Evolutionary conservation across 2,888 invertebrate genomes (phyloP).

Genomic region (Pandemis heparana): DNA sequence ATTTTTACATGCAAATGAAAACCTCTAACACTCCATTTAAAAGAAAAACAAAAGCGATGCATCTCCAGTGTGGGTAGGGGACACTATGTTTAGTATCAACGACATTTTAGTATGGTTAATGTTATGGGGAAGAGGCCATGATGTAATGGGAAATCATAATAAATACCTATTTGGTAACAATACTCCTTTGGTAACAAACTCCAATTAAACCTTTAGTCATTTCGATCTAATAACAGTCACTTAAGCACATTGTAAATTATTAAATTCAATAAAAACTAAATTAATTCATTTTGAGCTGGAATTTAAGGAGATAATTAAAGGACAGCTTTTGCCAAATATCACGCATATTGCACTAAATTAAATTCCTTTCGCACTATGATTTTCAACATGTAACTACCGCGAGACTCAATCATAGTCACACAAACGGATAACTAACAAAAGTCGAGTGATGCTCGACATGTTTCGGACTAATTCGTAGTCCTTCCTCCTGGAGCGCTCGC

Average conservation of each 20-base stretch:
- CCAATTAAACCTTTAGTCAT: slow-evolving; percentile 66
- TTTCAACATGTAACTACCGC: too few relatives aligned
- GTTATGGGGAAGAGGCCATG: slow-evolving; percentile 80
- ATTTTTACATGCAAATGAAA: slow-evolving; percentile 81
- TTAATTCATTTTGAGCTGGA: slow-evolving; percentile 36
- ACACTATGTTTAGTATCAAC: slow-evolving; percentile 48
- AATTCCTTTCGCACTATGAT: too few relatives aligned
- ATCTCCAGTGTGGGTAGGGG: slow-evolving; percentile 64
- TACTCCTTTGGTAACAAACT: slow-evolving; percentile 56
- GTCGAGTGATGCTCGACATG: too few relatives aligned
- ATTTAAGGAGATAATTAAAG: background rate
- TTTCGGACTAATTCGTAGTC: too few relatives aligned
- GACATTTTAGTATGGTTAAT: slow-evolving; percentile 56
- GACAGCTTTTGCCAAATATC: background rate
- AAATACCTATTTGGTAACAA: slow-evolving; percentile 71
- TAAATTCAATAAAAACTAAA: background rate
- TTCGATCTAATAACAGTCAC: slow-evolving; percentile 64
- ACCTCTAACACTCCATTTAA: slow-evolving; percentile 69
- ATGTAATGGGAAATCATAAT: slow-evolving; percentile 72
- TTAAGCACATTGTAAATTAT: slow-evolving; percentile 52
- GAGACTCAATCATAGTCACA: too few relatives aligned
- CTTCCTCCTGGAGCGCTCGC: too few relatives aligned
- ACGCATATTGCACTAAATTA: background rate
- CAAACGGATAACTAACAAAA: too few relatives aligned
- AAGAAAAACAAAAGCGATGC: slow-evolving; percentile 74